Evolutionary conservation across 2,797 vertebrate genomes (phyloP).

Genomic region (Chrysocyon brachyurus): DNA sequence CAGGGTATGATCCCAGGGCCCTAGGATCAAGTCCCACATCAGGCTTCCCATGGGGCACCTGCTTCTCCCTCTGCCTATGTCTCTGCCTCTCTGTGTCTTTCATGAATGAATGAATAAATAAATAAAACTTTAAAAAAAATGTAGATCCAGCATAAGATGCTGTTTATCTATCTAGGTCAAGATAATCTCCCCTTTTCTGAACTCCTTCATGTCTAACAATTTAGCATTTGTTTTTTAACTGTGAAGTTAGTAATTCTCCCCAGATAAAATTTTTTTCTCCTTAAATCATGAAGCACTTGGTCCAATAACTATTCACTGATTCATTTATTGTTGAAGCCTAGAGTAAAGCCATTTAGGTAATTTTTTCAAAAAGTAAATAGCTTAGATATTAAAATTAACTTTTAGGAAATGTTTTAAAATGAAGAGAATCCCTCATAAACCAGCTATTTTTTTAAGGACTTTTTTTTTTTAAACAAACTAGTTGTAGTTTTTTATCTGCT

Average conservation of each 20-base stretch:
- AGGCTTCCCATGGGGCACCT: too few species aligned
- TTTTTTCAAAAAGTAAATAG: neutral
- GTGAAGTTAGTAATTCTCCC: neutral
- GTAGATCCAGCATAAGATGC: neutral
- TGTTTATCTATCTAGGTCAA: neutral
- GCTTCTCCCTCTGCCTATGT: too few species aligned
- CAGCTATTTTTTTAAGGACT: neutral
- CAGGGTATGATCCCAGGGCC: too few species aligned
- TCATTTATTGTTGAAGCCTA: neutral
- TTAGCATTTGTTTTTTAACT: slow-evolving; percentile 10
- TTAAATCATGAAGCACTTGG: neutral
- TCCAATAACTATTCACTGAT: neutral
- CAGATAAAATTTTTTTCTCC: neutral
- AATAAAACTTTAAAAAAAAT: too few species aligned
- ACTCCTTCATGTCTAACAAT: neutral
- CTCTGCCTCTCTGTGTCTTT: too few species aligned
- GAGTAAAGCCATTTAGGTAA: neutral
- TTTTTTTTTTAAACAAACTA: neutral
- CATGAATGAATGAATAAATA: too few species aligned
- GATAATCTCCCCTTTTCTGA: neutral
- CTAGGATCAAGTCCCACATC: too few species aligned
- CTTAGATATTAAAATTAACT: neutral
- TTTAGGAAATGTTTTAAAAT: slow-evolving; percentile 22
- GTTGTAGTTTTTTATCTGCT: neutral
- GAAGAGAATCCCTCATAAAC: neutral